A percentile compares a stretch with the other conserved stretches of the same genome.
These are phyloP conservation scores for Sphaerodactylus townsendi DNA, from an alignment of 2,113 vertebrate genomes.

Conservation along the genomic window DNA sequence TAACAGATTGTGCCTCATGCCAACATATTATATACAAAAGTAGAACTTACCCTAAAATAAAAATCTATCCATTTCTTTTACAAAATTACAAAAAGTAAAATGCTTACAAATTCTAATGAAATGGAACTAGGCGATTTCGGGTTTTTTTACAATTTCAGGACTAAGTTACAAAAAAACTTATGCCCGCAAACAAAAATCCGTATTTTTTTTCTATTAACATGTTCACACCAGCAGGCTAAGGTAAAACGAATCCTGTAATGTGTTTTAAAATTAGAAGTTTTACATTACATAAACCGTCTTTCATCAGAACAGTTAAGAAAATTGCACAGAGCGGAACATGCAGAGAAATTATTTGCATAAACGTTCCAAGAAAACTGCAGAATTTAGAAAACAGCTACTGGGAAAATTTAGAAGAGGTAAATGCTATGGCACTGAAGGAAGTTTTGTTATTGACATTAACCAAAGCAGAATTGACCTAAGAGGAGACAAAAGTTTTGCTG, in stretches of 20 bases:
- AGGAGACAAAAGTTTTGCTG: not conserved
- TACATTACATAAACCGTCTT: slow-evolving; percentile 15
- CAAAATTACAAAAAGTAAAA: slow-evolving; percentile 75
- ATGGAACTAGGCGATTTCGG: slow-evolving; percentile 38
- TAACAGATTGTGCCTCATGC: slow-evolving; percentile 6
- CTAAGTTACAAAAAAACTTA: slow-evolving; percentile 51
- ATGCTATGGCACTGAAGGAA: not conserved
- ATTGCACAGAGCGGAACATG: not conserved
- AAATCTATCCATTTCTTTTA: slow-evolving; percentile 63
- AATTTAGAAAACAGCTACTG: not conserved
- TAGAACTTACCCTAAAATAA: slow-evolving; percentile 72
- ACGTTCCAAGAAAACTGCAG: not conserved
- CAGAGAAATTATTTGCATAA: not conserved
- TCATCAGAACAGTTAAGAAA: slow-evolving; percentile 26
- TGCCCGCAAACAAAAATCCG: not conserved
- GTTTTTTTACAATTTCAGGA: slow-evolving; percentile 33
- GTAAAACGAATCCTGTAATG: not conserved
- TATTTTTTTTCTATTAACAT: not conserved
- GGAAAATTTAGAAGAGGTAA: not conserved
- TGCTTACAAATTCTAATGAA: slow-evolving; percentile 64
- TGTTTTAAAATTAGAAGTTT: slow-evolving; percentile 17
- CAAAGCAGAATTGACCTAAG: not conserved
- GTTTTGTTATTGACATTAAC: not conserved
- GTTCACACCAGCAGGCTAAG: slow-evolving; percentile 9
- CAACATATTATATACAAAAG: slow-evolving; percentile 65